phyloP scores from a whole-genome alignment of 2,113 vertebrate species.

The Orthochromis indermauri region DNA sequence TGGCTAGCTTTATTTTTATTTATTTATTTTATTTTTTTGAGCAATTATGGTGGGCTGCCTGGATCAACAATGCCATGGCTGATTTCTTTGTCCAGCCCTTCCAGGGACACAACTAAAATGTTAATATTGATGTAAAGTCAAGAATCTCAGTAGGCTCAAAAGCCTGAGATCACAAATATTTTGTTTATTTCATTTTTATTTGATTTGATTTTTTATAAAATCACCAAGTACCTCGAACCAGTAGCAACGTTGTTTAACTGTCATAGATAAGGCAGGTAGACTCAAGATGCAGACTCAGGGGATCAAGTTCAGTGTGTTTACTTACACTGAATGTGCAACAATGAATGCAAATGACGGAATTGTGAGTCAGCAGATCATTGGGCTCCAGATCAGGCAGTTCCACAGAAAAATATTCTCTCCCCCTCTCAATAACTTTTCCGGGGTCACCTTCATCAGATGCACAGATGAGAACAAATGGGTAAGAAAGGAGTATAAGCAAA shows the following conservation, averaged over 20 bases:
- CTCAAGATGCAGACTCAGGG: not conserved
- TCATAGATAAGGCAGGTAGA: not conserved
- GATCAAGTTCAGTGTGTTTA: not conserved
- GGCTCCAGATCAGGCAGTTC: not conserved
- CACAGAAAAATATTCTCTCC: not conserved
- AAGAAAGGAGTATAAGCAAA: not conserved
- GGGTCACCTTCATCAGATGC: not conserved
- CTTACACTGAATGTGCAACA: not conserved
- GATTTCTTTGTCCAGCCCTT: not conserved
- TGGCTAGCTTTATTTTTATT: not conserved
- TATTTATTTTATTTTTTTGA: fast-evolving
- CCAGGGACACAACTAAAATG: not conserved
- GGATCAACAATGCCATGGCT: not conserved
- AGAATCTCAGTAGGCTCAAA: not conserved
- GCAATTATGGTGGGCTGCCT: not conserved
- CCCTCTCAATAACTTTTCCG: not conserved
- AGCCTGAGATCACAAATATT: not conserved
- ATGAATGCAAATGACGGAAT: not conserved
- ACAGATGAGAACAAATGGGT: not conserved
- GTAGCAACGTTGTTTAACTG: not conserved
- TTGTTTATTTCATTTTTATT: not conserved
- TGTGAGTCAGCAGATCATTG: not conserved
- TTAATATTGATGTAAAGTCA: not conserved
- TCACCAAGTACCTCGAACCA: not conserved
- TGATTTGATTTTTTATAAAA: not conserved